Percentiles rank a stretch among this genome's conserved stretches.
Evolutionary conservation across 2,113 vertebrate species (phyloP).

Genomic region (Phalacrocorax aristotelis): DNA sequence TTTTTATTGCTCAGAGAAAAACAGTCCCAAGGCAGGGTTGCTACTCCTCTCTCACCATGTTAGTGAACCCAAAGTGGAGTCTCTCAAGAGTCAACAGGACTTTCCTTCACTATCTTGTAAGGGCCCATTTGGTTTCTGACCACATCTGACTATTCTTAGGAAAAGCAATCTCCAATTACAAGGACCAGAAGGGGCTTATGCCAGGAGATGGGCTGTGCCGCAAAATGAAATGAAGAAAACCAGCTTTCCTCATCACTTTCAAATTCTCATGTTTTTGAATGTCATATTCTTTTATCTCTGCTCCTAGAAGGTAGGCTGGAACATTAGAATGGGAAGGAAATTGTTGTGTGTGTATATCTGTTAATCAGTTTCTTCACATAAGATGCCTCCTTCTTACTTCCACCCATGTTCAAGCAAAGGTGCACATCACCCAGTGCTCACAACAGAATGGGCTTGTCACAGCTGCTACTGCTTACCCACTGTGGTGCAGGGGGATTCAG

Average conservation of each 20-base stretch:
- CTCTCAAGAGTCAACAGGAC: not conserved
- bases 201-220: not conserved
- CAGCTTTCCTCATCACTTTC: not conserved
- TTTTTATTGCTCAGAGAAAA: not conserved
- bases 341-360: not conserved
- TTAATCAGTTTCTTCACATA: not conserved
- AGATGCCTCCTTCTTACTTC: not conserved
- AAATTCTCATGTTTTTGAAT: not conserved
- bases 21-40: not conserved
- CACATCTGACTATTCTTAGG: not conserved
- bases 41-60: not conserved
- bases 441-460: not conserved
- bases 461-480: not conserved
- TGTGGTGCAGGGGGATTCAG: fast-evolving
- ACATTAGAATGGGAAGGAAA: not conserved
- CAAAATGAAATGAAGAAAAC: not conserved
- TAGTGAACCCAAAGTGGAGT: not conserved
- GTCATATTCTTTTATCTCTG: not conserved
- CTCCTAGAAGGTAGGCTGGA: not conserved
- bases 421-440: not conserved
- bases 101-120: not conserved
- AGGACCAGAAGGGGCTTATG: not conserved
- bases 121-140: not conserved
- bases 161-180: not conserved
- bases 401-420: not conserved